phyloP scores from a whole-genome alignment of 2,888 invertebrate species.

The Meta bourneti region DNA sequence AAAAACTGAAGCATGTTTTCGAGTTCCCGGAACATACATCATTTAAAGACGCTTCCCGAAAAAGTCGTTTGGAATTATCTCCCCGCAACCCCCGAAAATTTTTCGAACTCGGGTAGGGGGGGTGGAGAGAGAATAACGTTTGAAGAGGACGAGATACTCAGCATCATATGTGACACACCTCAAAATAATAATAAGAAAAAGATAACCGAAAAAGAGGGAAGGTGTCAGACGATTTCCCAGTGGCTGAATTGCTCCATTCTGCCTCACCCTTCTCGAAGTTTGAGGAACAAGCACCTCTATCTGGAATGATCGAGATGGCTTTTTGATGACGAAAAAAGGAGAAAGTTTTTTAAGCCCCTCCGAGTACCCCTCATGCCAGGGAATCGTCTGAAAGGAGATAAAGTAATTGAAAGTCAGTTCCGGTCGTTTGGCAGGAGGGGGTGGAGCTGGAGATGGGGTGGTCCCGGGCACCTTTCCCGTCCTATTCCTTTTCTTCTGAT shows the following conservation, averaged over 20 bases:
- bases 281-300: constrained; percentile 66
- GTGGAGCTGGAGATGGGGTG: neutral
- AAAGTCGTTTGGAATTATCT: constrained; percentile 37
- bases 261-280: neutral
- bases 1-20: neutral
- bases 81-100: neutral
- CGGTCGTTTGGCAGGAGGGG: constrained; percentile 59
- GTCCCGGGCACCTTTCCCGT: neutral
- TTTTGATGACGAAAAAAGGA: constrained; percentile 60
- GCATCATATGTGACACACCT: constrained; percentile 33
- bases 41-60: constrained; percentile 35
- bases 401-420: constrained; percentile 74
- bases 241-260: constrained; percentile 19
- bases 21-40: neutral
- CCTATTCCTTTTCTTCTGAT: constrained; percentile 51
- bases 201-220: neutral
- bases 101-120: neutral
- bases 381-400: constrained; percentile 64
- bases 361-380: constrained; percentile 16
- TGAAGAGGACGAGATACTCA: constrained; percentile 29
- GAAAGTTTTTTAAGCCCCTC: constrained; percentile 51
- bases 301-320: constrained; percentile 63
- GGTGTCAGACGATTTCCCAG: constrained; percentile 50
- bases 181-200: neutral
- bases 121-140: neutral